These are phyloP conservation scores for Saccopteryx leptura DNA, from an alignment of 2,113 vertebrate species.

Conservation along the genomic window DNA sequence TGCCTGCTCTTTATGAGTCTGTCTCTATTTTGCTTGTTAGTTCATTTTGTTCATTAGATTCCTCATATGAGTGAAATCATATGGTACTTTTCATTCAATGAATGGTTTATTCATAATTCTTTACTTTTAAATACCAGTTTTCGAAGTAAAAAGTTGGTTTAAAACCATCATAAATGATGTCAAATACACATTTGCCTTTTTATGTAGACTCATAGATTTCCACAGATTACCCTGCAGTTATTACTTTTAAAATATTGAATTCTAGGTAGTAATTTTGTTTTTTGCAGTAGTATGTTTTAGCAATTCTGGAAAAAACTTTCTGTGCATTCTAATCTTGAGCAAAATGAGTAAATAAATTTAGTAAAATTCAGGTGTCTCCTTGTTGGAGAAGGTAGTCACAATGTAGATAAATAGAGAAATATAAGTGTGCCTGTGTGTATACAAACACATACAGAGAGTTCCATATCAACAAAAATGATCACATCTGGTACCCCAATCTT, in stretches of 20 bases:
- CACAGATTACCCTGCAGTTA: neutral
- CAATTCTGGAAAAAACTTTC: neutral
- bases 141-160: neutral
- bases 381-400: neutral
- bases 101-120: neutral
- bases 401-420: neutral
- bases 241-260: neutral
- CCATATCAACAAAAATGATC: neutral
- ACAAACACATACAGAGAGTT: neutral
- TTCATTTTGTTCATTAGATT: no score
- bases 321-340: neutral
- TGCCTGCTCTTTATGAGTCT: no score
- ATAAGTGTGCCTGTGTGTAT: neutral
- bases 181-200: neutral
- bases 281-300: neutral
- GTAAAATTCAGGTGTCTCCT: neutral
- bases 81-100: no score
- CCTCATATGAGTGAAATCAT: no score
- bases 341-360: neutral
- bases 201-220: neutral
- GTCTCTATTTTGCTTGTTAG: no score
- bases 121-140: conserved; percentile 5
- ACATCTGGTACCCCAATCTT: neutral
- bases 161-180: neutral
- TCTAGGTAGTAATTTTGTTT: neutral